Conservation (phyloP, 92 coral and sea anemone species). For the Nematostella vectensis region DNA sequence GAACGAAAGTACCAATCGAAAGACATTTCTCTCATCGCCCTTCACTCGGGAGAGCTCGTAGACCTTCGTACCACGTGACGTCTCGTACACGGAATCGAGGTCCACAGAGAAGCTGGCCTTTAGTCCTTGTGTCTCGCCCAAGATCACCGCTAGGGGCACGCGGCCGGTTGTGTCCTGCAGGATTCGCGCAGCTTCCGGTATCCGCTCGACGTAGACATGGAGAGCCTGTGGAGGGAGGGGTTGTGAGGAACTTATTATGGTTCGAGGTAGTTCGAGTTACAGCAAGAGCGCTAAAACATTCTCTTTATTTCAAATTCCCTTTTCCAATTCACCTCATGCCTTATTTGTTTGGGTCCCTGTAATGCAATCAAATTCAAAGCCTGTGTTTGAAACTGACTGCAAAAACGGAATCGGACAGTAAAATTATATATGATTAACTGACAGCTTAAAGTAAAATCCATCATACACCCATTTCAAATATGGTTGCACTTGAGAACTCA, state of each 20-base stretch:
- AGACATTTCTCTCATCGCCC: conserved; percentile 92
- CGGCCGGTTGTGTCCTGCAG: conserved; percentile 86
- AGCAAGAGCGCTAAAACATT: no score
- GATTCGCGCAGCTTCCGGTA: conserved; percentile 88
- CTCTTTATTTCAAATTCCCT: neutral
- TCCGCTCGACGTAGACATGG: conserved; percentile 77
- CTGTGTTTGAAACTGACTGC: no score
- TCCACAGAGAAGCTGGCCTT: conserved; percentile 63
- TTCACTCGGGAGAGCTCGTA: conserved; percentile 95
- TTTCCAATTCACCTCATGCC: neutral
- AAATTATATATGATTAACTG: no score
- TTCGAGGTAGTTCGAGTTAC: no score
- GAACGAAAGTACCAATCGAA: conserved; percentile 64
- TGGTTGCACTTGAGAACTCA: no score
- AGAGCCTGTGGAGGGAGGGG: conserved; percentile 43
- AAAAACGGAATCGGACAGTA: no score
- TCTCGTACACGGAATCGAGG: conserved; percentile 70
- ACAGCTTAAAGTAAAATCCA: no score
- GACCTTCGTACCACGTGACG: conserved; percentile 67
- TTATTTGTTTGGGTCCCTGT: no score
- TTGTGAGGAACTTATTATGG: no score
- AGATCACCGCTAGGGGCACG: conserved; percentile 59
- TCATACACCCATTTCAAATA: no score
- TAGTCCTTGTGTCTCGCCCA: conserved; percentile 39
- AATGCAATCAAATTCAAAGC: no score